Evolutionary conservation across 2,888 invertebrate species (phyloP).

Genomic region (Isotomurus palustris): DNA sequence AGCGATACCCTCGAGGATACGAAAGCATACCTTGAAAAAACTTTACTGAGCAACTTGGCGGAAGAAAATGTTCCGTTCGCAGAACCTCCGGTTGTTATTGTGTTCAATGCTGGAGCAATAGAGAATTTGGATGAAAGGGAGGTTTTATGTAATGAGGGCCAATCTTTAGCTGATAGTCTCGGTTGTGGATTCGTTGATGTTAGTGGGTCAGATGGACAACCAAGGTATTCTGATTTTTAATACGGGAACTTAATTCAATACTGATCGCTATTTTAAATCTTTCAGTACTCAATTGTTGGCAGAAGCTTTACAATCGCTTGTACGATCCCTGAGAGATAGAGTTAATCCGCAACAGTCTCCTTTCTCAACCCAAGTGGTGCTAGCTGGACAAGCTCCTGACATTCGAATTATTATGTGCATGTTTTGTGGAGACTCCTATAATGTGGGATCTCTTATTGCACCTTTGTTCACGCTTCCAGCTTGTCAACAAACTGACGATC

Average conservation of each 20-base stretch:
- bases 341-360: conserved; percentile 44
- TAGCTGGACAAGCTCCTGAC: conserved; percentile 37
- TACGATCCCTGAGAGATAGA: conserved; percentile 40
- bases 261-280: conserved; percentile 3
- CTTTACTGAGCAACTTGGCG: conserved; percentile 80
- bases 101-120: conserved; percentile 33
- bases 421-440: conserved; percentile 84
- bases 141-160: conserved; percentile 39
- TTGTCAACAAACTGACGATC: conserved; percentile 77
- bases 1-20: conserved; percentile 88
- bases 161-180: conserved; percentile 42
- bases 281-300: conserved; percentile 41
- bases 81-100: conserved; percentile 45
- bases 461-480: conserved; percentile 83
- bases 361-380: conserved; percentile 40
- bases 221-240: conserved; percentile 19
- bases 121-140: conserved; percentile 41
- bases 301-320: conserved; percentile 26
- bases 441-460: conserved; percentile 77
- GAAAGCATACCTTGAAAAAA: conserved; percentile 83
- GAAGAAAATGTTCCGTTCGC: conserved; percentile 70
- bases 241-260: conserved; percentile 1
- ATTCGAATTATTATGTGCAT: conserved; percentile 82
- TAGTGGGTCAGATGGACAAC: conserved; percentile 38
- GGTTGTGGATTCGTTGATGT: conserved; percentile 46